Conservation (phyloP, 2,113 vertebrate genomes). For the Apteryx owenii region DNA sequence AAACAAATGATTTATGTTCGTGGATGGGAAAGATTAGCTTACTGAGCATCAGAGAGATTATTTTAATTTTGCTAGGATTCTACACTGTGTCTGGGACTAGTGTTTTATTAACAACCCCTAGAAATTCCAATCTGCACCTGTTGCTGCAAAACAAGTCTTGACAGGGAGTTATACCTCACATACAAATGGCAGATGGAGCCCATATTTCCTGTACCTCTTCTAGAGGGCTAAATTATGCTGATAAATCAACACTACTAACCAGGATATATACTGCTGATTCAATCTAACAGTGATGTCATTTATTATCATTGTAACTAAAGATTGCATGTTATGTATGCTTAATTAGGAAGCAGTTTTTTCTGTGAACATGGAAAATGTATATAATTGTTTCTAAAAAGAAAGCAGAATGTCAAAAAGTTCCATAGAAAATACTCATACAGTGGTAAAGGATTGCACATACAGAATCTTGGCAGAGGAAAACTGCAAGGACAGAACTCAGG, state of each 20-base stretch:
- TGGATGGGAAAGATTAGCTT: neutral
- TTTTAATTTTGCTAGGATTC: neutral
- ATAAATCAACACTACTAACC: neutral
- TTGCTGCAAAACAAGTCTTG: neutral
- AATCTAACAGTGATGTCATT: neutral
- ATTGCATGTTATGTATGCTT: neutral
- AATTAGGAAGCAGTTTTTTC: neutral
- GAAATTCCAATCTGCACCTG: neutral
- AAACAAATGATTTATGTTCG: neutral
- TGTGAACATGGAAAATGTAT: neutral
- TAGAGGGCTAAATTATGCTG: neutral
- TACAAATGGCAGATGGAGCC: neutral
- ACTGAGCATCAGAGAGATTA: neutral
- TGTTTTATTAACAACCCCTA: neutral
- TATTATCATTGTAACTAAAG: neutral
- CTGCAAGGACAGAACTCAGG: neutral
- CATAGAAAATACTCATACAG: neutral
- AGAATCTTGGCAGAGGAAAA: neutral
- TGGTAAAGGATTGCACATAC: neutral
- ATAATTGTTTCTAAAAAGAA: neutral
- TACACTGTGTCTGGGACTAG: neutral
- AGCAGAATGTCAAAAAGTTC: neutral
- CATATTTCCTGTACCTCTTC: neutral
- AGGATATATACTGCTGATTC: neutral
- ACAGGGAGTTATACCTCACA: neutral